phyloP scores from a whole-genome alignment of 2,113 vertebrate species.

The Phylloscopus whistleri region DNA sequence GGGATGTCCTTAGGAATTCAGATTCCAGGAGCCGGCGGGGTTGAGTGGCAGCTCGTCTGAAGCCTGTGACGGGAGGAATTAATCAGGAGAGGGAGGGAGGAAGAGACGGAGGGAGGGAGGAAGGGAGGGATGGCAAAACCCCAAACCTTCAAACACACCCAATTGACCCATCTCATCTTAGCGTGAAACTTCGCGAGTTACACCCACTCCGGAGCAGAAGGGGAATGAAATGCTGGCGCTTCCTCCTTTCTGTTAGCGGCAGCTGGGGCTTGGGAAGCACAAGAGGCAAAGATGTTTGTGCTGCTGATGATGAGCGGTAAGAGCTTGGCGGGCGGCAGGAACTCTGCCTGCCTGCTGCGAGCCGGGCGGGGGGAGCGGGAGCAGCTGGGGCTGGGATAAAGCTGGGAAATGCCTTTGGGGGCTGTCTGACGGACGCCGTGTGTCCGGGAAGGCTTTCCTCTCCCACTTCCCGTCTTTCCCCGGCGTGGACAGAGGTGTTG shows the following conservation, averaged over 20 bases:
- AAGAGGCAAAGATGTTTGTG: conserved; percentile 15
- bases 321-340: not conserved
- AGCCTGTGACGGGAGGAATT: not conserved
- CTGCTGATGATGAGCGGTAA: conserved; percentile 56
- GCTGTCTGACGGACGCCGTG: rapidly evolving
- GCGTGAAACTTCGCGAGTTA: conserved; percentile 68
- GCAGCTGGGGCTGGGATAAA: not conserved
- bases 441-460: not conserved
- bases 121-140: conserved; percentile 30
- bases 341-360: not conserved
- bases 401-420: not conserved
- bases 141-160: conserved; percentile 70
- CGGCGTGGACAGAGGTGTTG: not conserved
- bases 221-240: conserved; percentile 55
- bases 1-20: conserved; percentile 7
- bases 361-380: not conserved
- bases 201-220: conserved; percentile 70
- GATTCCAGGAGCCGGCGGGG: not conserved
- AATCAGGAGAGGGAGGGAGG: conserved; percentile 14
- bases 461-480: not conserved
- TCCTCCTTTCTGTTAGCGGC: conserved; percentile 62
- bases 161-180: conserved; percentile 68
- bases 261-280: conserved; percentile 16
- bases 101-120: not conserved
- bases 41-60: conserved; percentile 23